A percentile compares a stretch with the other conserved stretches of the same genome.
Evolutionary conservation across 2,797 vertebrate species (phyloP).

Genomic region (Bradypodion pumilum): DNA sequence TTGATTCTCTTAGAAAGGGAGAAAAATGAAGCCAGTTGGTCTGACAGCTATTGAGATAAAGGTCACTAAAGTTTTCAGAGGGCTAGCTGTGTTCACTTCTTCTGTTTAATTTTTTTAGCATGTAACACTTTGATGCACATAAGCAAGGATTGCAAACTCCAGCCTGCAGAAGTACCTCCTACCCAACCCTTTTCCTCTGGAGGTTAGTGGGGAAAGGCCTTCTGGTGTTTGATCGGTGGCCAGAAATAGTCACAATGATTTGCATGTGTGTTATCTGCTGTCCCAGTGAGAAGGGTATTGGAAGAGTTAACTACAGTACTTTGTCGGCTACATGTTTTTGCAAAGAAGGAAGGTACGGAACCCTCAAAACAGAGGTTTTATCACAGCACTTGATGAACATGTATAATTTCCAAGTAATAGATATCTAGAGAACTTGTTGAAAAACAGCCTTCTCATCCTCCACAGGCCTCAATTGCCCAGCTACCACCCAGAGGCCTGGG

Average conservation of each 20-base stretch:
- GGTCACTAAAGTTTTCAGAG: not conserved
- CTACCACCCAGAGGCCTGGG: no score
- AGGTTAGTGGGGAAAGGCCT: not conserved
- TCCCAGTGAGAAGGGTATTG: not conserved
- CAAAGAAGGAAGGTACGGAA: not conserved
- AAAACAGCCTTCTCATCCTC: not conserved
- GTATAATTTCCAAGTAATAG: no score
- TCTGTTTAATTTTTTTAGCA: not conserved
- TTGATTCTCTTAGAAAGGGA: not conserved
- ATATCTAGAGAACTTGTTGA: not conserved
- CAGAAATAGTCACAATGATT: not conserved
- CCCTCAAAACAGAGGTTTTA: not conserved
- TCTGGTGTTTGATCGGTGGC: not conserved
- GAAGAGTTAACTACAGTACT: not conserved
- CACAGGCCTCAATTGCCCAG: no score
- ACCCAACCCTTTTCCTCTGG: not conserved
- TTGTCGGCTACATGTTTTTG: not conserved
- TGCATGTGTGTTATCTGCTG: not conserved
- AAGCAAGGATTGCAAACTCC: not conserved
- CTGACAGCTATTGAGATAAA: not conserved
- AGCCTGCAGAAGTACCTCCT: not conserved
- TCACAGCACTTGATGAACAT: no score
- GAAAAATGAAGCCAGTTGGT: not conserved
- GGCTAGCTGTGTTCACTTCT: not conserved
- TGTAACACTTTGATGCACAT: not conserved